Percentiles rank a stretch among this genome's conserved stretches.
Evolutionary conservation across 2,113 vertebrate genomes (phyloP).

Genomic region (Zosterops lateralis): DNA sequence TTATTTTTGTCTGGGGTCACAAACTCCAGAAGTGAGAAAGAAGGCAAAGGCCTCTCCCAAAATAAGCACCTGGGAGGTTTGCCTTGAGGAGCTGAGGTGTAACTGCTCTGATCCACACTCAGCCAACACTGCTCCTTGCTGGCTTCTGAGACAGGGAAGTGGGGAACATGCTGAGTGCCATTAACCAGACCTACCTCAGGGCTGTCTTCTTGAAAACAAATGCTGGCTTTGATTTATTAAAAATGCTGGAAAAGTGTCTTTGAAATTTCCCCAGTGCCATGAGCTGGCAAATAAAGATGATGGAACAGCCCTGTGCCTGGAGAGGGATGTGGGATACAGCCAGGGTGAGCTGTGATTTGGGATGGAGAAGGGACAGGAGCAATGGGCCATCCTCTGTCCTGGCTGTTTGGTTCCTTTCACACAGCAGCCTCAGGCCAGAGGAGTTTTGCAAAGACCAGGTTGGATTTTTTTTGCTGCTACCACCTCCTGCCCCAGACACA

Average conservation of each 20-base stretch:
- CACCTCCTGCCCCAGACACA: background rate
- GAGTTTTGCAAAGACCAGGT: background rate
- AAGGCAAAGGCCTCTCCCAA: slow-evolving; percentile 38
- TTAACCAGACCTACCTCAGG: background rate
- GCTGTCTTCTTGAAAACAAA: background rate
- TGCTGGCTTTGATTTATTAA: background rate
- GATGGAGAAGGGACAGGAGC: background rate
- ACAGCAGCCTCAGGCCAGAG: fast-evolving
- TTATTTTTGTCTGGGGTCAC: slow-evolving; percentile 56
- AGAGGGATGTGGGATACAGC: background rate
- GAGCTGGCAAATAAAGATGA: background rate
- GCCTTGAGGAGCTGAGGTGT: background rate
- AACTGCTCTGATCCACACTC: background rate
- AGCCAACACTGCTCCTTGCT: background rate
- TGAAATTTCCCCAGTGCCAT: background rate
- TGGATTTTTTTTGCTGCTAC: background rate
- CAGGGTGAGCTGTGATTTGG: background rate
- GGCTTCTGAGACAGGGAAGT: background rate
- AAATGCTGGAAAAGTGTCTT: background rate
- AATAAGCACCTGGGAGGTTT: slow-evolving; percentile 24
- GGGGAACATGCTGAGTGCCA: background rate
- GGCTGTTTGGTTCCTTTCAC: fast-evolving
- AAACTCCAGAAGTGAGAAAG: slow-evolving; percentile 35
- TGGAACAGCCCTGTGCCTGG: background rate
- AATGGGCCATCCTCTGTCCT: background rate